Evolutionary conservation across 37 sponge, comb jelly and placozoan genomes (phyloP).

Genomic region (Cliona cf. orientalis): DNA sequence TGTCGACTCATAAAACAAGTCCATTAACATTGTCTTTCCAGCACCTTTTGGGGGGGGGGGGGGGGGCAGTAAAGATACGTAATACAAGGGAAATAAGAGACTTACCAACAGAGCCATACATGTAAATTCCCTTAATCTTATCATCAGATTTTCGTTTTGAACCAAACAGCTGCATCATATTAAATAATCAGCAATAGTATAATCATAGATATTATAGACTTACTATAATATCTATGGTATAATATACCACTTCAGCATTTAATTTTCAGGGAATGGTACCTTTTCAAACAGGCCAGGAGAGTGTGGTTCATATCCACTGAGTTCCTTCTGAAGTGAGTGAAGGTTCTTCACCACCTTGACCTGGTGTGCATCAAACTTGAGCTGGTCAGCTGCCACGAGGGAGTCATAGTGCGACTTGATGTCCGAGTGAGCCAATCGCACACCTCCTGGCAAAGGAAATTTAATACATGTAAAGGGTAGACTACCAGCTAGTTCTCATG

Average conservation of each 20-base stretch:
- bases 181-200: not conserved
- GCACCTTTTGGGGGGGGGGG: too few species aligned
- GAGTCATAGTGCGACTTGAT: constrained; percentile 42
- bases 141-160: not conserved
- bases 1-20: constrained; percentile 80
- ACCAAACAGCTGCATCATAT: constrained; percentile 44
- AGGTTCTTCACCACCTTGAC: constrained; percentile 39
- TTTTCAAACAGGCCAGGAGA: constrained; percentile 17
- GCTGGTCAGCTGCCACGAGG: constrained; percentile 34
- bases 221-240: not conserved
- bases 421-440: constrained; percentile 2
- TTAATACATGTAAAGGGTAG: too few species aligned
- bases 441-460: too few species aligned
- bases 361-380: constrained; percentile 52
- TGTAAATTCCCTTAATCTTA: constrained; percentile 81
- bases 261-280: too few species aligned
- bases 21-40: constrained; percentile 99
- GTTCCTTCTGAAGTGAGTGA: constrained; percentile 34
- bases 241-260: not conserved
- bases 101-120: constrained; percentile 93
- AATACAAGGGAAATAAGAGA: not conserved
- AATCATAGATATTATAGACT: not conserved
- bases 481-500: too few species aligned
- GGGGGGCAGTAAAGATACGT: too few species aligned
- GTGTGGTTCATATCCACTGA: constrained; percentile 46